Conservation (phyloP, 2,113 vertebrate genomes). For the Salvelinus alpinus region DNA sequence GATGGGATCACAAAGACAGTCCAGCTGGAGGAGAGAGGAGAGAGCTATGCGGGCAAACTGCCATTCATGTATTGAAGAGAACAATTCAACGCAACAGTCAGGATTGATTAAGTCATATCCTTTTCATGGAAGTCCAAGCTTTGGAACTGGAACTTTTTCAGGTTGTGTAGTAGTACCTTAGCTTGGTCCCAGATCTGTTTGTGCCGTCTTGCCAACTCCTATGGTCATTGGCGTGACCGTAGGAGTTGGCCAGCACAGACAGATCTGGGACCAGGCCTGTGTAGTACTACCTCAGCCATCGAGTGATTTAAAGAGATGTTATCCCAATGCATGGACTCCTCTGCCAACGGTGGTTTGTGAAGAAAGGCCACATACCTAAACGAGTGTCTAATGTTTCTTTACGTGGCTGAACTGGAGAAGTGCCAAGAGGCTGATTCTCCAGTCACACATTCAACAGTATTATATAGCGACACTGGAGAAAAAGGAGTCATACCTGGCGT, state of each 20-base stretch:
- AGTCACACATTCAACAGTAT: constrained; percentile 18
- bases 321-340: background rate
- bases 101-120: constrained; percentile 13
- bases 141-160: constrained; percentile 25
- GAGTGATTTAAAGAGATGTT: constrained; percentile 21
- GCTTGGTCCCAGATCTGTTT: too few relatives aligned
- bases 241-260: too few relatives aligned
- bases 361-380: constrained; percentile 21
- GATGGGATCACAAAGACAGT: constrained; percentile 6
- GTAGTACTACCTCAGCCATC: constrained; percentile 1
- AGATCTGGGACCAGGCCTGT: background rate
- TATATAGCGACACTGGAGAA: constrained; percentile 19
- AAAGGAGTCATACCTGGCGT: constrained; percentile 19
- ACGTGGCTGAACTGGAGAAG: constrained; percentile 22
- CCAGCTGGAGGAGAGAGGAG: background rate
- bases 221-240: too few relatives aligned
- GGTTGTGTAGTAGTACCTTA: constrained; percentile 12
- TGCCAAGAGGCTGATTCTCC: constrained; percentile 20
- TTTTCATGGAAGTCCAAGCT: constrained; percentile 13
- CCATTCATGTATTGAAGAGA: constrained; percentile 15
- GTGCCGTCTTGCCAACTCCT: too few relatives aligned
- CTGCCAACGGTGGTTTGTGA: constrained; percentile 25
- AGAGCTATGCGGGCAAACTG: background rate
- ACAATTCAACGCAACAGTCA: background rate
- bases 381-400: constrained; percentile 39